Percentiles rank a stretch among this genome's conserved stretches.
Conservation (phyloP, 2,888 invertebrate genomes). For the Andrena fulva region DNA sequence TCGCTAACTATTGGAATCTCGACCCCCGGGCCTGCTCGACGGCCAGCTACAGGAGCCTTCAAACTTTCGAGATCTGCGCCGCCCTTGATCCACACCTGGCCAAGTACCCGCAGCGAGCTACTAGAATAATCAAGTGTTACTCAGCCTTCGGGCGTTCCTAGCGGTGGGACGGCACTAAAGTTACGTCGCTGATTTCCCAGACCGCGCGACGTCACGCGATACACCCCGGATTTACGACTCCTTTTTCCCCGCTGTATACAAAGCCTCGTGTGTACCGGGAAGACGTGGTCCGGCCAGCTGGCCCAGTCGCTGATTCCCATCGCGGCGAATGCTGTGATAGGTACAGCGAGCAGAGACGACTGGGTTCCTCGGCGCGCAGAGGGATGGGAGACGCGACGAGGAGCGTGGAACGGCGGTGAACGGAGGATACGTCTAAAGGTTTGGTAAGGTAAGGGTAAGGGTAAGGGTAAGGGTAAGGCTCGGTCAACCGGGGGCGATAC, state of each 20-base stretch:
- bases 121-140: too few species aligned
- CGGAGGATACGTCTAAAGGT: slow-evolving; percentile 54
- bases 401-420: slow-evolving; percentile 21
- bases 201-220: slow-evolving; percentile 40
- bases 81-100: too few species aligned
- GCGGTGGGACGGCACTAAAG: background rate
- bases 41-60: background rate
- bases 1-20: slow-evolving; percentile 2
- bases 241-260: slow-evolving; percentile 11
- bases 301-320: slow-evolving; percentile 54
- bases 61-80: background rate
- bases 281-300: slow-evolving; percentile 65
- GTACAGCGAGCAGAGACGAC: background rate
- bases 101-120: too few species aligned
- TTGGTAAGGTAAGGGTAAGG: slow-evolving; percentile 61
- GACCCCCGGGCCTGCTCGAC: slow-evolving; percentile 3
- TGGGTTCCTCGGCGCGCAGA: background rate
- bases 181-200: slow-evolving; percentile 27
- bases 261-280: slow-evolving; percentile 16
- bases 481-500: slow-evolving; percentile 73
- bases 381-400: background rate
- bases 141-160: background rate
- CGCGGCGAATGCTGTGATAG: background rate
- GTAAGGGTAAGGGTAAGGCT: slow-evolving; percentile 70
- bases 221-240: slow-evolving; percentile 28